phyloP scores from a whole-genome alignment of 1,140 invertebrate genomes.

The Plutomurus gul region DNA sequence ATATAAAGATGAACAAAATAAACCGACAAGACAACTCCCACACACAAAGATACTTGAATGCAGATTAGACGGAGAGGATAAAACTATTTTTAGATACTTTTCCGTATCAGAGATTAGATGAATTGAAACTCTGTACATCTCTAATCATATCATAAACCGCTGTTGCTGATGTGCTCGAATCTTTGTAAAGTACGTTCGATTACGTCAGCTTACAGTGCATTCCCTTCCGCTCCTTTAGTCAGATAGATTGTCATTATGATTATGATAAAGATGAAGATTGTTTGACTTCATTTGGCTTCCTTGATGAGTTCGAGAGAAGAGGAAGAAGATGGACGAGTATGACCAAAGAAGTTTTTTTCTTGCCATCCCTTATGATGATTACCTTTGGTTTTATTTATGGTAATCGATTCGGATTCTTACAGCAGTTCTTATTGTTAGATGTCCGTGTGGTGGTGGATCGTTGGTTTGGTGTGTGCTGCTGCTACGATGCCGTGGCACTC shows the following conservation, averaged over 20 bases:
- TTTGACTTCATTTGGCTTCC: not conserved
- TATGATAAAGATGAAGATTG: slow-evolving; percentile 20
- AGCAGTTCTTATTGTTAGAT: too few species aligned
- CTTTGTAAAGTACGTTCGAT: too few species aligned
- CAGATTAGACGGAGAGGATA: not conserved
- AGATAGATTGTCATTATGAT: slow-evolving; percentile 3
- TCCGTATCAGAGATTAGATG: too few species aligned
- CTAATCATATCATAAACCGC: too few species aligned
- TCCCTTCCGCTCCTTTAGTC: slow-evolving; percentile 2
- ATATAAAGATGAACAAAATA: not conserved
- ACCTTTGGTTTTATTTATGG: slow-evolving; percentile 24
- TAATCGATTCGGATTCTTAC: slow-evolving; percentile 18
- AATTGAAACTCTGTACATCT: too few species aligned
- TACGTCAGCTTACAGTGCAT: not conserved
- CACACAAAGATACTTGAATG: not conserved
- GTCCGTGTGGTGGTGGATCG: not conserved
- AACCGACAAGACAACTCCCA: slow-evolving; percentile 6
- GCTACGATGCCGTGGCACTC: too few species aligned
- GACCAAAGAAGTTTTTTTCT: not conserved
- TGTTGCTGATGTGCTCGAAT: too few species aligned
- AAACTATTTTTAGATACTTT: not conserved
- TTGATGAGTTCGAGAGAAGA: not conserved
- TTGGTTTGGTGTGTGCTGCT: slow-evolving; percentile 1
- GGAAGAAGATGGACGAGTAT: not conserved
- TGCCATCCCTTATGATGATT: not conserved